Evolutionary conservation across 92 coral and sea anemone species (phyloP).

Genomic region (Actinostola sp.): DNA sequence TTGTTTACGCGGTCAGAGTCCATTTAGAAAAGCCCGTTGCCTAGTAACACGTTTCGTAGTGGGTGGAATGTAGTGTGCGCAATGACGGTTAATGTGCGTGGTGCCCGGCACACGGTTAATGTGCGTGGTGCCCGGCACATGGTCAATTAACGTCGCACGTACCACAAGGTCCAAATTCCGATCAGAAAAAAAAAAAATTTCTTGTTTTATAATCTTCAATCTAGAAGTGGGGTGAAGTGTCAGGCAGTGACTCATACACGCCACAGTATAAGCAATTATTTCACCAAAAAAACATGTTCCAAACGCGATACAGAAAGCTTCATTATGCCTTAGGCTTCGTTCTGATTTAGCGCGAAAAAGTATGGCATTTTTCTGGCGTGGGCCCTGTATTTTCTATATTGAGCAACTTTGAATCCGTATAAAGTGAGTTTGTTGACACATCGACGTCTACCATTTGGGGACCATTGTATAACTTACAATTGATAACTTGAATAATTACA

Average conservation of each 20-base stretch:
- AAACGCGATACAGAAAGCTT: no score
- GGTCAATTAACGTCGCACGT: slow-evolving; percentile 3
- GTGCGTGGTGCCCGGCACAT: slow-evolving; percentile 3
- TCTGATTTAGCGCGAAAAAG: no score
- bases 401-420: slow-evolving; percentile 27
- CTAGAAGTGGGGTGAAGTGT: no score
- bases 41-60: slow-evolving; percentile 5
- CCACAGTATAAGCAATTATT: no score
- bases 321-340: no score
- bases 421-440: slow-evolving; percentile 37
- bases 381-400: no score
- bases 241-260: no score
- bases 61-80: slow-evolving; percentile 28
- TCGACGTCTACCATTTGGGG: slow-evolving; percentile 46
- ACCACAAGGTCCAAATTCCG: neutral
- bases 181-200: neutral
- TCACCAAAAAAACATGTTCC: no score
- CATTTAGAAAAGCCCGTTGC: slow-evolving; percentile 27
- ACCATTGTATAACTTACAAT: slow-evolving; percentile 47
- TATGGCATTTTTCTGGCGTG: no score
- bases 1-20: slow-evolving; percentile 9
- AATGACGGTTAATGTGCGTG: neutral
- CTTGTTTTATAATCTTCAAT: slow-evolving; percentile 1
- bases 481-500: slow-evolving; percentile 56
- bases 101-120: neutral